Evolutionary conservation across 2,888 invertebrate genomes (phyloP).

Genomic region (Philereme vetulata): DNA sequence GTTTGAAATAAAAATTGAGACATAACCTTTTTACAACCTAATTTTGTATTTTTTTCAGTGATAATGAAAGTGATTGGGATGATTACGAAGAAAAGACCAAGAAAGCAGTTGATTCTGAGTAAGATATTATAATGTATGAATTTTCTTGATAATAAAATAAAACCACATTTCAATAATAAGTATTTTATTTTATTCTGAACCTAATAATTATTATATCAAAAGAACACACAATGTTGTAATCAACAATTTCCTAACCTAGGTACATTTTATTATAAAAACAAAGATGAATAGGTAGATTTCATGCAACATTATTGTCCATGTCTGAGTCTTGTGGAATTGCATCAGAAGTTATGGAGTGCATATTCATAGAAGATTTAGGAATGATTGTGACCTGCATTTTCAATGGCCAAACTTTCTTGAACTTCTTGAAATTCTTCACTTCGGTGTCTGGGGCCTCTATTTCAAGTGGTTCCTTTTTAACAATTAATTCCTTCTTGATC

Average conservation of each 20-base stretch:
- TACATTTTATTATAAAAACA: constrained; percentile 6
- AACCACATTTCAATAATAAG: constrained; percentile 15
- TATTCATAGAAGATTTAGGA: constrained; percentile 49
- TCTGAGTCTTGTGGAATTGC: constrained; percentile 23
- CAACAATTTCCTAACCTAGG: constrained; percentile 16
- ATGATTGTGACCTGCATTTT: constrained; percentile 63
- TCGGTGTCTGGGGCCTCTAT: constrained; percentile 43
- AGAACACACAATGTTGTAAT: constrained; percentile 21
- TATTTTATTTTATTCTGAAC: constrained; percentile 20
- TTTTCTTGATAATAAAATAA: constrained; percentile 21
- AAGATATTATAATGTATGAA: not conserved
- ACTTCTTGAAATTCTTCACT: constrained; percentile 72
- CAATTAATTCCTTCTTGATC: constrained; percentile 62
- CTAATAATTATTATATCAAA: constrained; percentile 20
- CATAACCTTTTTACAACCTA: constrained; percentile 6
- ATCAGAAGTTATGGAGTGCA: constrained; percentile 30
- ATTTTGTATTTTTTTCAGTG: constrained; percentile 36
- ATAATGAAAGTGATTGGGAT: constrained; percentile 27
- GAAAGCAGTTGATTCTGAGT: constrained; percentile 27
- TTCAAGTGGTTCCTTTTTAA: constrained; percentile 64
- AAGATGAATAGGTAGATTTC: not conserved
- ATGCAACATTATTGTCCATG: constrained; percentile 23
- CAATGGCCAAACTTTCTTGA: constrained; percentile 77
- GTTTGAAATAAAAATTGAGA: no score
- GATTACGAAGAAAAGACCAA: constrained; percentile 32